These are phyloP conservation scores for Isaurus tuberculatus DNA, from an alignment of 92 coral and sea anemone species.

Conservation along the genomic window DNA sequence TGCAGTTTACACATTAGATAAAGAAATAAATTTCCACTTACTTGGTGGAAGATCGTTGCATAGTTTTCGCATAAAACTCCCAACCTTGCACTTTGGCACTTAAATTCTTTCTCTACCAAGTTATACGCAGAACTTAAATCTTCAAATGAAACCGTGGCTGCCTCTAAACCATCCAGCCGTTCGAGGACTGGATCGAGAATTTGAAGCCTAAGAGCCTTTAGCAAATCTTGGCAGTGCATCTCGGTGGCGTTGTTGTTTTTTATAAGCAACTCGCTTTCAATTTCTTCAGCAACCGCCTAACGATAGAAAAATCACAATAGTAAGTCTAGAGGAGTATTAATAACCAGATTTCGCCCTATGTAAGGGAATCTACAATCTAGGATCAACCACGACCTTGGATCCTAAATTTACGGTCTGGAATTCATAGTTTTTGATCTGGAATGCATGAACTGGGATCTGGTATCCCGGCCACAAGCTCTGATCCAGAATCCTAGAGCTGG, in stretches of 20 bases:
- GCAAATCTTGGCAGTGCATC: slow-evolving; percentile 30
- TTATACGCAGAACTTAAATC: slow-evolving; percentile 30
- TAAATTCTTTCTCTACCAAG: slow-evolving; percentile 11
- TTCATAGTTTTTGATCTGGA: too few relatives aligned
- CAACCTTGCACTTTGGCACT: neutral
- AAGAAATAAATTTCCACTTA: neutral
- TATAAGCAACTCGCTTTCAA: slow-evolving; percentile 38
- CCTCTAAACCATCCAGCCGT: slow-evolving; percentile 26
- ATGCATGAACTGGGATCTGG: too few relatives aligned
- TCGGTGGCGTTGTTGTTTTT: slow-evolving; percentile 26
- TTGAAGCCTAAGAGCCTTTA: slow-evolving; percentile 24
- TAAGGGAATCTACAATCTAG: too few relatives aligned
- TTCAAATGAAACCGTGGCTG: slow-evolving; percentile 29
- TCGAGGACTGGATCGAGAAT: slow-evolving; percentile 49
- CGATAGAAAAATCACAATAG: neutral
- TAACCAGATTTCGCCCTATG: neutral
- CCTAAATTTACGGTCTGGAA: too few relatives aligned
- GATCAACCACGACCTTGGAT: too few relatives aligned
- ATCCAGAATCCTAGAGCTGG: too few relatives aligned
- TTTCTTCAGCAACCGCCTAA: slow-evolving; percentile 2
- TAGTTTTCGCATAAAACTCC: slow-evolving; percentile 21
- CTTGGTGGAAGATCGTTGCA: slow-evolving; percentile 34
- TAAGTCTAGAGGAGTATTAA: neutral
- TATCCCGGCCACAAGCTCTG: too few relatives aligned
- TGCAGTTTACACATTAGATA: too few relatives aligned